Conservation (phyloP, 2,797 vertebrate genomes). For the Liasis olivaceus region DNA sequence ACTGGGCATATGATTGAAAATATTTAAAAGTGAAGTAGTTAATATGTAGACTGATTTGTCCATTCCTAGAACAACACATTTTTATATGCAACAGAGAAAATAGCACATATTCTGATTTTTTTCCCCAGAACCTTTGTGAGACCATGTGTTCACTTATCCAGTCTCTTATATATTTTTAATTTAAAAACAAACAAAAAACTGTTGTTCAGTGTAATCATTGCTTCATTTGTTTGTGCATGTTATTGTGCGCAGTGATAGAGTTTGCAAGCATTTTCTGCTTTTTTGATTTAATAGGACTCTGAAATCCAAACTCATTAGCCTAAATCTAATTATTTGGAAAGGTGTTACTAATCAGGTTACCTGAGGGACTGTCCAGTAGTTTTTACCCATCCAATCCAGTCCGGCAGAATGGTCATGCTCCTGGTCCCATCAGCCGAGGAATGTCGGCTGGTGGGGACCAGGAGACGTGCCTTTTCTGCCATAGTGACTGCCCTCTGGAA, state of each 20-base stretch:
- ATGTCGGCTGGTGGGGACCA: too few relatives aligned
- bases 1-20: not conserved
- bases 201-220: not conserved
- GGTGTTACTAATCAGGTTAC: not conserved
- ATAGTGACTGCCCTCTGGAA: too few relatives aligned
- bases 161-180: not conserved
- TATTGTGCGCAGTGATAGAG: not conserved
- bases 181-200: not conserved
- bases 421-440: too few relatives aligned
- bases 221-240: not conserved
- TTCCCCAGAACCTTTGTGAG: not conserved
- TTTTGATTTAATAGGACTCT: not conserved
- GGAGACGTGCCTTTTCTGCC: too few relatives aligned
- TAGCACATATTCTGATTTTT: not conserved
- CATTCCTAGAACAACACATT: not conserved
- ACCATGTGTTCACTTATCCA: not conserved
- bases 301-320: not conserved
- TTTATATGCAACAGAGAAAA: not conserved
- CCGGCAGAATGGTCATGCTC: too few relatives aligned
- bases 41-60: not conserved
- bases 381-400: too few relatives aligned
- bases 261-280: conserved; percentile 4
- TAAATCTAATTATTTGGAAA: not conserved
- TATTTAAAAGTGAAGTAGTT: not conserved
- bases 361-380: too few relatives aligned